These are phyloP conservation scores for Simalia tracyae DNA, from an alignment of 2,797 vertebrate species.

Conservation along the genomic window DNA sequence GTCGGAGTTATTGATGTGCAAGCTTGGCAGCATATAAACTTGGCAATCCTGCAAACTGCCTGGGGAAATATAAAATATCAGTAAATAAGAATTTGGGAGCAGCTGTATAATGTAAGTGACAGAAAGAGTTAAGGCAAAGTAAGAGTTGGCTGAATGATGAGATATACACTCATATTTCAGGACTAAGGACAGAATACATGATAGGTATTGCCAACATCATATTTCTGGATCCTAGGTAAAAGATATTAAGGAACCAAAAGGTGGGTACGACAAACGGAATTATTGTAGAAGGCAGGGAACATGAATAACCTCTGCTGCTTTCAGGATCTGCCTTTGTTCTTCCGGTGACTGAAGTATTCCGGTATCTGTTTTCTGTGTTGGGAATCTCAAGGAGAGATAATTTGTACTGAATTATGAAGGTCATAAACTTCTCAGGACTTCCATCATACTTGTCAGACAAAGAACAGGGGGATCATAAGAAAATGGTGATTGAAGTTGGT, in stretches of 20 bases:
- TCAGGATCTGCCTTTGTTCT: background rate
- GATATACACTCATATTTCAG: background rate
- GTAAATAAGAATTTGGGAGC: background rate
- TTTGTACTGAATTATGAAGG: background rate
- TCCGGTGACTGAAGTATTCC: background rate
- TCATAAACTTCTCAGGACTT: background rate
- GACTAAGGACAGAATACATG: background rate
- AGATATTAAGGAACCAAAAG: background rate
- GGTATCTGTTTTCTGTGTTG: background rate
- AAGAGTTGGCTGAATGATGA: background rate
- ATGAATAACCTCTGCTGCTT: background rate
- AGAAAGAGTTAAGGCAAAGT: background rate
- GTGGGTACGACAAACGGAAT: background rate
- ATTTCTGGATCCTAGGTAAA: background rate
- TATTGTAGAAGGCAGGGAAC: background rate
- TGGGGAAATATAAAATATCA: background rate
- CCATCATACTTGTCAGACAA: background rate
- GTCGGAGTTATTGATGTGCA: background rate
- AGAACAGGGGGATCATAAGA: background rate
- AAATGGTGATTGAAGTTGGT: background rate
- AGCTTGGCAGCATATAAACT: background rate
- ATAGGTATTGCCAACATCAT: background rate
- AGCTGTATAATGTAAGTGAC: background rate
- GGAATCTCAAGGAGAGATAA: background rate
- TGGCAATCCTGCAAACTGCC: background rate